These are phyloP conservation scores for Perdita meconis DNA, from an alignment of 2,888 invertebrate genomes.

Conservation along the genomic window DNA sequence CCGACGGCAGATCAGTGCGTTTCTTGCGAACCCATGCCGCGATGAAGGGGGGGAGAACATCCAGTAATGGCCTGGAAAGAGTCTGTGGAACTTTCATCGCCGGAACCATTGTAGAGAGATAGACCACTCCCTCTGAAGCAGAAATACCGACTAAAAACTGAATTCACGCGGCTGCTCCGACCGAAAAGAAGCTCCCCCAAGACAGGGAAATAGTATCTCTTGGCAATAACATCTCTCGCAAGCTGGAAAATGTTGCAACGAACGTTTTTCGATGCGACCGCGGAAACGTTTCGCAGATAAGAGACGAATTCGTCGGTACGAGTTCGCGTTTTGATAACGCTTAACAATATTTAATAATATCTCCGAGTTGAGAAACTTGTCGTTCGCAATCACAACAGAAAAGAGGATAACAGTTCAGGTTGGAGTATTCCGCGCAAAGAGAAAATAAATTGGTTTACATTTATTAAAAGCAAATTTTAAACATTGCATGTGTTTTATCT, in stretches of 20 bases:
- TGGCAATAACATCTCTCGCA: slow-evolving; percentile 6
- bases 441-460: neutral
- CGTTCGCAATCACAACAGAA: neutral
- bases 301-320: neutral
- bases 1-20: neutral
- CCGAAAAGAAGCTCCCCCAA: neutral
- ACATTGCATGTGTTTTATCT: no score
- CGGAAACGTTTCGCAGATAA: slow-evolving; percentile 3
- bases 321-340: slow-evolving; percentile 7
- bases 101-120: slow-evolving; percentile 29
- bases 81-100: slow-evolving; percentile 49
- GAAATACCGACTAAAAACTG: slow-evolving; percentile 25
- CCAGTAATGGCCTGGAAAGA: slow-evolving; percentile 45
- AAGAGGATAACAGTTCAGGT: neutral
- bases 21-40: slow-evolving; percentile 16
- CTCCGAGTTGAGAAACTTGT: neutral
- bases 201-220: slow-evolving; percentile 2
- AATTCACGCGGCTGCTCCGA: neutral
- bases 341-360: slow-evolving; percentile 11
- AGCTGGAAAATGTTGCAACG: neutral
- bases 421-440: neutral
- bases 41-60: neutral
- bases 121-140: slow-evolving; percentile 27
- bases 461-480: no score
- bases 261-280: slow-evolving; percentile 20